Conservation (phyloP, 2,113 vertebrate genomes). For the Nibea albiflora region DNA sequence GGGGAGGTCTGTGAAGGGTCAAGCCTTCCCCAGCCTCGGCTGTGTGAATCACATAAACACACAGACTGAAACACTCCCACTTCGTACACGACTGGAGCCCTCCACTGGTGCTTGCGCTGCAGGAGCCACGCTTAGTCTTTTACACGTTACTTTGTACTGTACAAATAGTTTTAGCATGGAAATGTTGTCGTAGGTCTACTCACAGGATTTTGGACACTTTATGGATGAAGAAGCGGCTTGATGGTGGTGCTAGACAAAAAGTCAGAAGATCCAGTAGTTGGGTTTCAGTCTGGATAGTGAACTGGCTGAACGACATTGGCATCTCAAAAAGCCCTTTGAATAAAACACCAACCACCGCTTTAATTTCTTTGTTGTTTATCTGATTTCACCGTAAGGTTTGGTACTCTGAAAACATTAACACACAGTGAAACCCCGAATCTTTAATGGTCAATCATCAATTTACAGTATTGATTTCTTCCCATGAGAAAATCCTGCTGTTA, state of each 20-base stretch:
- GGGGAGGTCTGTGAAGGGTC: slow-evolving; percentile 67
- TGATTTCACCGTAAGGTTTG: too few relatives aligned
- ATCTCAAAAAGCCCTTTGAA: too few relatives aligned
- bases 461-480: slow-evolving; percentile 42
- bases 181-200: background rate
- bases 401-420: background rate
- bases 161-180: background rate
- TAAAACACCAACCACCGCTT: too few relatives aligned
- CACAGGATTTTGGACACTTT: background rate
- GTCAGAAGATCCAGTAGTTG: background rate
- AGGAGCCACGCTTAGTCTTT: slow-evolving; percentile 18
- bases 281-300: too few relatives aligned
- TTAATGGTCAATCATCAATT: background rate
- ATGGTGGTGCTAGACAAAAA: background rate
- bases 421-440: background rate
- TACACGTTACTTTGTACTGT: slow-evolving; percentile 1
- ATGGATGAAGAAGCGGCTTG: background rate
- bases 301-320: too few relatives aligned
- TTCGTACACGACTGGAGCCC: background rate
- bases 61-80: slow-evolving; percentile 47
- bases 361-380: background rate
- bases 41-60: slow-evolving; percentile 77
- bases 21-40: slow-evolving; percentile 51
- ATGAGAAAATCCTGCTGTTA: slow-evolving; percentile 55
- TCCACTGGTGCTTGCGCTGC: slow-evolving; percentile 14